These are phyloP conservation scores for Oxyscelio sp. DNA, from an alignment of 2,888 invertebrate genomes.

Conservation along the genomic window DNA sequence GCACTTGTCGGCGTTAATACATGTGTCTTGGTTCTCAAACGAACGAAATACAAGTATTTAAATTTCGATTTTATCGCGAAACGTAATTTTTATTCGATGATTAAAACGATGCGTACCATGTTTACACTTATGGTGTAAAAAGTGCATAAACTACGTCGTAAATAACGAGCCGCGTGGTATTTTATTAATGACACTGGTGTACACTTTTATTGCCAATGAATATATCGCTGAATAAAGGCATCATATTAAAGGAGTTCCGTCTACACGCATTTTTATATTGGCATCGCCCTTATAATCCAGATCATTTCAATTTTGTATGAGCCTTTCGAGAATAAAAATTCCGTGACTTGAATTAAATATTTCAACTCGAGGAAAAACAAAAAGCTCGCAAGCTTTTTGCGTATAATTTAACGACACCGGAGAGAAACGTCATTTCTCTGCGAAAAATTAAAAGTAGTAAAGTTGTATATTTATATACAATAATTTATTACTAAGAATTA, in stretches of 20 bases:
- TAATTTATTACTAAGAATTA: no score
- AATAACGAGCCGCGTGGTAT: conserved; percentile 11
- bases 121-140: conserved; percentile 15
- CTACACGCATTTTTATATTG: conserved; percentile 54
- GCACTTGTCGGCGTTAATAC: conserved; percentile 14
- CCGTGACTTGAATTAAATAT: conserved; percentile 53
- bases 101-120: not conserved
- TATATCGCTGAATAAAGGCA: conserved; percentile 47
- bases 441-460: no score
- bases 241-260: conserved; percentile 46
- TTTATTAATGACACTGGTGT: conserved; percentile 36
- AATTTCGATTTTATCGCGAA: not conserved
- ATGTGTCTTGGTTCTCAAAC: not conserved
- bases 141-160: not conserved
- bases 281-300: conserved; percentile 38
- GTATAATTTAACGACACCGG: not conserved
- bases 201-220: conserved; percentile 62
- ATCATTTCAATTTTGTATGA: conserved; percentile 56
- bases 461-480: no score
- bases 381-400: not conserved
- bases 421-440: no score
- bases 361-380: conserved; percentile 22
- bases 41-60: not conserved
- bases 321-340: conserved; percentile 52
- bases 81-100: conserved; percentile 10